These are phyloP conservation scores for Dendrocopos noguchii DNA, from an alignment of 2,113 vertebrate genomes.

Conservation along the genomic window DNA sequence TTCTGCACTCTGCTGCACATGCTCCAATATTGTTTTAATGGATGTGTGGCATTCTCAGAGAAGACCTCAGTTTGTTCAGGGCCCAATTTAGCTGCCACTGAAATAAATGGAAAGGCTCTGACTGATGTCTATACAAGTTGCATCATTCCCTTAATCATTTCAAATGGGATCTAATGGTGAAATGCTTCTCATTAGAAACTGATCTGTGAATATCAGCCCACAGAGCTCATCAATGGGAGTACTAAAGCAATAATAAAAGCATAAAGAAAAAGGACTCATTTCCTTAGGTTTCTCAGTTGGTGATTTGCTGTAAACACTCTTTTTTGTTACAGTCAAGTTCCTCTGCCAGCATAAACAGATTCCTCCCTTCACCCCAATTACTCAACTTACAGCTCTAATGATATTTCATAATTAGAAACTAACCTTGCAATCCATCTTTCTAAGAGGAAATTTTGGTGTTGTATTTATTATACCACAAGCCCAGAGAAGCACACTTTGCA, in stretches of 20 bases:
- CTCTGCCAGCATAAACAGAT: not conserved
- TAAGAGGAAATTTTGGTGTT: not conserved
- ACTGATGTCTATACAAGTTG: not conserved
- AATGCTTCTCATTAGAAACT: not conserved
- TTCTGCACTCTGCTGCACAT: not conserved
- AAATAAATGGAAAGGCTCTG: not conserved
- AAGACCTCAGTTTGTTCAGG: not conserved
- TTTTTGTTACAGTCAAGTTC: not conserved
- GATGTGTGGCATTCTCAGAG: not conserved
- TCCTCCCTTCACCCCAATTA: not conserved
- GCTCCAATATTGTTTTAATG: not conserved
- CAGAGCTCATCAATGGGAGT: not conserved
- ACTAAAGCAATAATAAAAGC: not conserved
- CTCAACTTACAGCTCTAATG: not conserved
- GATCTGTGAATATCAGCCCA: not conserved
- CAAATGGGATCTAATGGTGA: not conserved
- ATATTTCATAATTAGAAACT: not conserved
- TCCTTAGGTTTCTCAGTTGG: not conserved
- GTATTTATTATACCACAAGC: not conserved
- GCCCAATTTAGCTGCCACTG: not conserved
- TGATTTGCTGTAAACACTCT: not conserved
- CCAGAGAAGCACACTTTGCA: not conserved
- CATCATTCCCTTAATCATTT: slow-evolving; percentile 3
- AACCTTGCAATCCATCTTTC: not conserved
- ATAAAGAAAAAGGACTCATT: not conserved